Percentiles rank a stretch among this genome's conserved stretches.
Evolutionary conservation across 2,797 vertebrate species (phyloP).

Genomic region (Octomys mimax): DNA sequence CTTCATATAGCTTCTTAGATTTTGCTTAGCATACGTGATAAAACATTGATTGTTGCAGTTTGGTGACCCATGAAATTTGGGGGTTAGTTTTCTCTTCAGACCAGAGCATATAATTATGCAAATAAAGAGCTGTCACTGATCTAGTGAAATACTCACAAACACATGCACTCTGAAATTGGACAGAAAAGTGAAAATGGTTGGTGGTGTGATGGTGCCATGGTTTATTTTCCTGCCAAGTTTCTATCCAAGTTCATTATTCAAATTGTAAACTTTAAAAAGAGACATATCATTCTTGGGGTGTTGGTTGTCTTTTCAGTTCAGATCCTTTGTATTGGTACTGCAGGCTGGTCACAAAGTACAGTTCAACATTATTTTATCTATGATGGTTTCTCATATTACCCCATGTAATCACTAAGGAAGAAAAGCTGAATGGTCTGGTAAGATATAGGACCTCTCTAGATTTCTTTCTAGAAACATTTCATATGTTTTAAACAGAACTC

Average conservation of each 20-base stretch:
- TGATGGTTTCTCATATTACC: conserved; percentile 72
- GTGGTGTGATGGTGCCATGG: conserved; percentile 84
- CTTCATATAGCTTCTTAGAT: conserved; percentile 94
- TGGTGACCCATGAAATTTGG: conserved; percentile 99
- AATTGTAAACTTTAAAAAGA: conserved; percentile 82
- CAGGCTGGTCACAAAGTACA: conserved; percentile 70
- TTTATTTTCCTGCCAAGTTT: conserved; percentile 87
- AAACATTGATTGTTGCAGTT: conserved; percentile 99
- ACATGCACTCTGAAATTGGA: conserved; percentile 89
- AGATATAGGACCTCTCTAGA: conserved; percentile 46
- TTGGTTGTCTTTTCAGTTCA: conserved; percentile 81
- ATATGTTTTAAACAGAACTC: conserved; percentile 60
- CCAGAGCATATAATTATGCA: conserved; percentile 99
- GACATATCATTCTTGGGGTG: conserved; percentile 82
- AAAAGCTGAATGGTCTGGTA: conserved; percentile 62
- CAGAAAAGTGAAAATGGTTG: conserved; percentile 89
- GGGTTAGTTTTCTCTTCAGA: conserved; percentile 99
- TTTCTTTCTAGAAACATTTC: conserved; percentile 70
- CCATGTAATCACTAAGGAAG: conserved; percentile 59
- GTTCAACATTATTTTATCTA: conserved; percentile 73
- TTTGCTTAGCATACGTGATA: conserved; percentile 97
- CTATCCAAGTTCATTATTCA: conserved; percentile 86
- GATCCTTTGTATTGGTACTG: conserved; percentile 84
- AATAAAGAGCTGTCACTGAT: conserved; percentile 99
- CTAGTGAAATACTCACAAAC: conserved; percentile 94